Evolutionary conservation across 2,113 vertebrate genomes (phyloP), one percentile per base, ranked within the genome.

Genomic region (Oophaga pumilio): DNA sequence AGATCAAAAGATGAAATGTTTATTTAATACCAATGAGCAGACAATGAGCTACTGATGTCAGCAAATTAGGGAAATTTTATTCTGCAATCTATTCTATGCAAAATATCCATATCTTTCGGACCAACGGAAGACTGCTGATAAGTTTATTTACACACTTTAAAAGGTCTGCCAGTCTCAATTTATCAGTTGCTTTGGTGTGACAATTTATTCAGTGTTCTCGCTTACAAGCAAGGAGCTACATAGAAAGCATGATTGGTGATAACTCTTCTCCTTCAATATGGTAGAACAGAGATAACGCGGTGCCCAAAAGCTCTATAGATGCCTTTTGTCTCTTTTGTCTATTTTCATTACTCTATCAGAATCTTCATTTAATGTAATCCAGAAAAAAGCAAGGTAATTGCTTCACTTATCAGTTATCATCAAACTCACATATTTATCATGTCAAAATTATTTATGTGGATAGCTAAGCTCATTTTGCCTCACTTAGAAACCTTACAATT

Each of bases 401-500:
- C 94, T 94, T 96, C 93, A 95, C 94, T 95, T 96, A 96, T 95
- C 94, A 91, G 94, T 94, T 95, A 95, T 95, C 95, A 95, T 95
- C 94, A 5, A 92, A 92, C 93, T 94, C 89, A 69, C 94, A 94
- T 95, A 94, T 94, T 95, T 96, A 95, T 94, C 94, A 89, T 94
- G 95, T 96, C 95, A 96, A 95, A 96, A 96, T 95, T 96, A 95
- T 96, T 95, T 95, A 95, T 95, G 94, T 95, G 95, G 95, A 95
- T 94, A 91, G 93, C 94, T 93, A 95, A 92, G 94, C 94, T 95
- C 94, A 96, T 95, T 93, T 93, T 92, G 90, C 93, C 86, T 90
- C 93, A 94, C 95, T 95, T 95, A 92, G 92, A 92, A 93, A 94
- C 94, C 94, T 93, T 94, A 69, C 95, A 94, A 95, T 96, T 94